Evolutionary conservation across 37 sponge, comb jelly and placozoan genomes (phyloP).

Genomic region (Spongia lamella): DNA sequence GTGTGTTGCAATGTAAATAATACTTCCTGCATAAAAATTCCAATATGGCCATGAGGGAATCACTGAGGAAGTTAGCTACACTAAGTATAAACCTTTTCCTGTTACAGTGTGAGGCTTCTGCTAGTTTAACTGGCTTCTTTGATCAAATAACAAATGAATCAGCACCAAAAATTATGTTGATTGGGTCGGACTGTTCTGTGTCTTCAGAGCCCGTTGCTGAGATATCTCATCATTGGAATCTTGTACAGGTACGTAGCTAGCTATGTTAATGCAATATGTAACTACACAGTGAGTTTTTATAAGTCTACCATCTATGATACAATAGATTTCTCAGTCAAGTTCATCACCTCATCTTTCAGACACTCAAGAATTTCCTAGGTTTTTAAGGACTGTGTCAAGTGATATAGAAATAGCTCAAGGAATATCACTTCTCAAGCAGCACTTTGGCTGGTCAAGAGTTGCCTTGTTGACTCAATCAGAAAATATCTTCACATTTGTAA

Average conservation of each 20-base stretch:
- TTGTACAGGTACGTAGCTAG: constrained; percentile 75
- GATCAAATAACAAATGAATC: constrained; percentile 43
- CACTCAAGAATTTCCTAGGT: constrained; percentile 49
- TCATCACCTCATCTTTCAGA: constrained; percentile 50
- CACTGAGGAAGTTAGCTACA: too few species aligned
- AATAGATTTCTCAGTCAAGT: too few species aligned
- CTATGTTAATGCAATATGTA: too few species aligned
- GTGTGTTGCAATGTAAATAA: too few species aligned
- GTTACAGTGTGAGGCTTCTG: constrained; percentile 35
- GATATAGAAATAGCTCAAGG: constrained; percentile 30
- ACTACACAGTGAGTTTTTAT: too few species aligned
- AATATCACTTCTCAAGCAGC: constrained; percentile 15
- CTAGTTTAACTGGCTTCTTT: constrained; percentile 59
- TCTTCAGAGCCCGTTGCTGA: constrained; percentile 67
- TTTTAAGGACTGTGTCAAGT: constrained; percentile 57
- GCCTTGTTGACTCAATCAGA: constrained; percentile 65
- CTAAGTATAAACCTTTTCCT: too few species aligned
- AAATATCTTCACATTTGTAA: constrained; percentile 46
- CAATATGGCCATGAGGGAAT: too few species aligned
- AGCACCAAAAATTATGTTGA: constrained; percentile 44
- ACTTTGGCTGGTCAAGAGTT: constrained; percentile 52
- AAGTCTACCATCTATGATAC: too few species aligned
- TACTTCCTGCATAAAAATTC: too few species aligned
- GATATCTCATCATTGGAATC: constrained; percentile 65
- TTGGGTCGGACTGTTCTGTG: constrained; percentile 67